phyloP scores from a whole-genome alignment of 2,113 vertebrate species.

The Erythrocercus mccallii region DNA sequence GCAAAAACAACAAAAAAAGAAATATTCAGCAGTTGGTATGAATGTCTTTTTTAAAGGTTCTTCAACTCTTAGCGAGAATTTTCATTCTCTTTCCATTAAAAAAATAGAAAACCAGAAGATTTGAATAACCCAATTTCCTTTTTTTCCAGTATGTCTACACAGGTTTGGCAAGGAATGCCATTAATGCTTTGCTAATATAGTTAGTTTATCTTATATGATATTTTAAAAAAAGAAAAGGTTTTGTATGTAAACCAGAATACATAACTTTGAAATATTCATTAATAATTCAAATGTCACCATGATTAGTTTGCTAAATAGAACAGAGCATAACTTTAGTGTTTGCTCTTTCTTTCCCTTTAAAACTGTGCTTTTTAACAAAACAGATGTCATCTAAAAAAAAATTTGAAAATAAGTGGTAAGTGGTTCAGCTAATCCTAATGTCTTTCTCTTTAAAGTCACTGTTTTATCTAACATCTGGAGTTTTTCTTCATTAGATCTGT shows the following conservation, averaged over 20 bases:
- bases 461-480: not conserved
- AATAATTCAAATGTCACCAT: not conserved
- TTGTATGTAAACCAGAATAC: not conserved
- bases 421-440: not conserved
- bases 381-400: not conserved
- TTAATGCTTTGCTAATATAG: not conserved
- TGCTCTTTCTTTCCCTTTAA: not conserved
- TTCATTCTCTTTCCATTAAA: not conserved
- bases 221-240: not conserved
- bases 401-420: not conserved
- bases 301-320: not conserved
- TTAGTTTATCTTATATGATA: not conserved
- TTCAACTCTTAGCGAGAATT: not conserved
- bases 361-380: not conserved
- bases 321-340: not conserved
- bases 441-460: not conserved
- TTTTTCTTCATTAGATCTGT: conserved; percentile 13
- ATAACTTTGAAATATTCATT: not conserved
- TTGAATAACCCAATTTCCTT: not conserved
- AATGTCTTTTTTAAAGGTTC: not conserved
- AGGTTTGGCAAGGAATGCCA: not conserved
- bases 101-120: not conserved
- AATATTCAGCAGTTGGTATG: not conserved
- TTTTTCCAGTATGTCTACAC: not conserved
- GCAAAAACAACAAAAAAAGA: not conserved